Base-by-base conservation (phyloP, 2,113 vertebrate genomes). In the Pachyramphus minor region DNA sequence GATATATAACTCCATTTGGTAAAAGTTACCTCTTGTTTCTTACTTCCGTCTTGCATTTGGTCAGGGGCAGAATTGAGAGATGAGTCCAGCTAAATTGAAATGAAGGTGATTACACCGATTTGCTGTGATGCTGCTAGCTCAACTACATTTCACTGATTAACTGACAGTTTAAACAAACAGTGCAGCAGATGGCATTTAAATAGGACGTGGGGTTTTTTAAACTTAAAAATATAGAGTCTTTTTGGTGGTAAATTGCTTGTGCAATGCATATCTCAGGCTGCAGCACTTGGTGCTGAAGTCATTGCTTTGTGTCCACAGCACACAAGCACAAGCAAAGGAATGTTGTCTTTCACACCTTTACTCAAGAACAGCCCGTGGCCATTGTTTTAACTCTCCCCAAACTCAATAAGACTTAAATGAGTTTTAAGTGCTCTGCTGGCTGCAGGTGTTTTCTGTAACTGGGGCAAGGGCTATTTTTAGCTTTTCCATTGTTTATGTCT, bases 391-490 rank as follows among this genome's bases (percentile, higher is more conserved):
- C 52, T 81, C 53, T 62, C 27, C 42, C 14, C 10, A 4, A 79
- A 89, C 37, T 82, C 80, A 76, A 8, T 25, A 66, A 84, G 84
- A 84, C 69, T 84, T 79, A 72, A 80, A 86, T 52, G 73, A 86
- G 53, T 87, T 88, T 89, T 75, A 95, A 95, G 78, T 84, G 73
- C 69, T 95, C 56, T 95, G 55, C 67, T 90, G 71, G 58, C 81
- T 95, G 75, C 90, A 90, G 94, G 73, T 95, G 79, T 80, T 87
- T 84, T 72, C 89, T 89, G 45, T 75, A 94, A 74, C 64, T 91
- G 85, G 73, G 88, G 27, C 84, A 86, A 33, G 45, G 58, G 72
- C 24, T 95, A 94, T 97, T 94, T 93, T 94, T 96, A 94, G 55
- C 27, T 87, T 76, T 89, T 73, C 44, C 63, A 31, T 92, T 78